phyloP scores from a whole-genome alignment of 2,113 vertebrate genomes.

The Microcebus lehilahytsara region DNA sequence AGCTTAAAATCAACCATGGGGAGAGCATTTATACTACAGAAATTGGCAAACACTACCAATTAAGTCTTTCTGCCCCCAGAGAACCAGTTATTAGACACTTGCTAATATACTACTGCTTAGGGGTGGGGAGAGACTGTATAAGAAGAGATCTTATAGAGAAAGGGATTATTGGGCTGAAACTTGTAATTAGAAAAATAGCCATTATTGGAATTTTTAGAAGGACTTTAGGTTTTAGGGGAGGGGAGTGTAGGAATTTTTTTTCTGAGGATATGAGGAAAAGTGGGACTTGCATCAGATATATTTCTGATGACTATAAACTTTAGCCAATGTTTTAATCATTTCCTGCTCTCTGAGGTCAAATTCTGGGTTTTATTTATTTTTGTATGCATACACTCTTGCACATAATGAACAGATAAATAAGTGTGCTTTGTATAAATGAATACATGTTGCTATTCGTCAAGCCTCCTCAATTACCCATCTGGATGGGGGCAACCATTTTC shows the following conservation, averaged over 20 bases:
- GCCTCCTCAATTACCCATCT: background rate
- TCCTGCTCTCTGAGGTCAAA: background rate
- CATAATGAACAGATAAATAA: background rate
- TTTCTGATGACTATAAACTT: constrained; percentile 4
- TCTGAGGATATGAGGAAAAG: background rate
- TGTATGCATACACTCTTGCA: background rate
- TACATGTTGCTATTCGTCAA: background rate
- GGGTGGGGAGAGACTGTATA: background rate
- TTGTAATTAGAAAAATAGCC: background rate
- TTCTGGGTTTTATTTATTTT: background rate
- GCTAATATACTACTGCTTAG: background rate
- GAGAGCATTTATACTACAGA: background rate
- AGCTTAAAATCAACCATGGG: background rate
- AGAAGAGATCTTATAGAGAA: background rate
- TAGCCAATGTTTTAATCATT: background rate
- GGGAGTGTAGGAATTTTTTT: background rate
- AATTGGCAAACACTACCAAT: background rate
- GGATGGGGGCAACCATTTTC: background rate
- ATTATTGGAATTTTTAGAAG: background rate
- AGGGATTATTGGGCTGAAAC: background rate
- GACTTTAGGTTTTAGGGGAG: background rate
- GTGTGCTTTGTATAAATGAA: background rate
- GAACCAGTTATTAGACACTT: background rate
- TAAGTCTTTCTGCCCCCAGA: background rate
- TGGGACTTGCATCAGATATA: background rate